Evolutionary conservation across 2,113 vertebrate species (phyloP).

Genomic region (Dolichallabes microphthalmus): DNA sequence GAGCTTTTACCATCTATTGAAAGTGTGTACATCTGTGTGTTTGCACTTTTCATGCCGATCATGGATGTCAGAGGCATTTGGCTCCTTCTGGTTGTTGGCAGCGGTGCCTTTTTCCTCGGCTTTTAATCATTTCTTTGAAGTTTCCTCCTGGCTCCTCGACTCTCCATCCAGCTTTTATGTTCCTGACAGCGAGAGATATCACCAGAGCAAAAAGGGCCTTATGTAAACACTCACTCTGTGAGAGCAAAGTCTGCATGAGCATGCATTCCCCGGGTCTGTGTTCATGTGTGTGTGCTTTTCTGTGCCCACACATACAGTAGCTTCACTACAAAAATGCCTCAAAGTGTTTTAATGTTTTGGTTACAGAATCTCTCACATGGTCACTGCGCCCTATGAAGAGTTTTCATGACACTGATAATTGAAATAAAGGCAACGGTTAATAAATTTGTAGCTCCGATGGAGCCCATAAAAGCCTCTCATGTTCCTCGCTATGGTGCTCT

Average conservation of each 20-base stretch:
- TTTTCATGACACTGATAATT: not conserved
- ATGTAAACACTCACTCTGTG: slow-evolving; percentile 37
- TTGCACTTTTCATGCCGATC: not conserved
- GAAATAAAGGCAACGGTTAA: slow-evolving; percentile 8
- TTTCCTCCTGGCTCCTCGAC: slow-evolving; percentile 19
- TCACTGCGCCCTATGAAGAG: not conserved
- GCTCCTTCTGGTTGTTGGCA: not conserved
- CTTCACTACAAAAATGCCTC: not conserved
- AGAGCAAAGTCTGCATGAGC: not conserved
- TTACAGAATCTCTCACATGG: not conserved
- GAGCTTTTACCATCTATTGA: not conserved
- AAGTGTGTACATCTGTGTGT: not conserved
- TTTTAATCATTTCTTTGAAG: slow-evolving; percentile 51
- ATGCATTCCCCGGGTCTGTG: not conserved
- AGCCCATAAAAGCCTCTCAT: slow-evolving; percentile 8
- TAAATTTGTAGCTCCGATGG: slow-evolving; percentile 1
- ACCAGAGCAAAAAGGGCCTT: slow-evolving; percentile 26
- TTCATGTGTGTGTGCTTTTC: not conserved
- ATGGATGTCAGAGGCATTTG: not conserved
- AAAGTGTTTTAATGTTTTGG: not conserved
- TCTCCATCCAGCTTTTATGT: slow-evolving; percentile 28
- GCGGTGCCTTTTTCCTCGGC: slow-evolving; percentile 15
- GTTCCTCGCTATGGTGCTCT: not conserved
- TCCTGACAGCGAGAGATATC: slow-evolving; percentile 18
- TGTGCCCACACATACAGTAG: not conserved